These are phyloP conservation scores for Diachrysia chrysitis DNA, from an alignment of 2,888 invertebrate species.

Conservation along the genomic window DNA sequence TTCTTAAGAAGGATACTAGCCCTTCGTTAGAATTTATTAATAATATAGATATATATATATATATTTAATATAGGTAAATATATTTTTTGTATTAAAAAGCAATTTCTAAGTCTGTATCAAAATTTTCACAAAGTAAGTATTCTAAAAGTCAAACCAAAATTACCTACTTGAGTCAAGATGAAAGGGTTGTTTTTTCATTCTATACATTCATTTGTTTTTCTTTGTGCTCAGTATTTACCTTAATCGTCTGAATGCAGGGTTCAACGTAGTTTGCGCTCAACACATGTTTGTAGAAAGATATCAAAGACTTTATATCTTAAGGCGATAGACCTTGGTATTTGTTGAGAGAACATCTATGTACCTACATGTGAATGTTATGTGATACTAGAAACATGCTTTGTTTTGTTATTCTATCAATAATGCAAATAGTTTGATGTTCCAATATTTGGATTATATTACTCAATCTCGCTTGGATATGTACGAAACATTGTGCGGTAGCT, in stretches of 20 bases:
- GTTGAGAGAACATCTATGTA: constrained; percentile 3
- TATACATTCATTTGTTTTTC: constrained; percentile 20
- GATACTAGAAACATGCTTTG: neutral
- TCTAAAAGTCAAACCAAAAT: constrained; percentile 5
- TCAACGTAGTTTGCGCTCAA: constrained; percentile 40
- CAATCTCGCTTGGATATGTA: neutral
- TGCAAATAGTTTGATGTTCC: neutral
- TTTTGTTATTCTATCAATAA: constrained; percentile 4
- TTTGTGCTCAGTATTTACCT: constrained; percentile 29
- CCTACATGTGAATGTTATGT: constrained; percentile 8
- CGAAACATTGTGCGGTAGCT: neutral
- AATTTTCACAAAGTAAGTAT: neutral
- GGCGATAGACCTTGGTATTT: constrained; percentile 39
- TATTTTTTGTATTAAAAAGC: neutral
- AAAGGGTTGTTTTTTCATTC: constrained; percentile 10
- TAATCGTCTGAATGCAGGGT: constrained; percentile 23
- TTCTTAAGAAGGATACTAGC: no score
- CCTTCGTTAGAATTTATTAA: no score
- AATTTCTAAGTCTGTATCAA: neutral
- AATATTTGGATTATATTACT: constrained; percentile 2
- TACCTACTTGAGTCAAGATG: neutral
- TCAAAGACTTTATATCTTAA: constrained; percentile 25
- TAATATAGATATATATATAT: no score
- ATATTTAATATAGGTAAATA: neutral
- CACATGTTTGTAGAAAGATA: constrained; percentile 29